Base-by-base conservation (phyloP, 64 coral and sea anemone genomes). In the Porites lutea region DNA sequence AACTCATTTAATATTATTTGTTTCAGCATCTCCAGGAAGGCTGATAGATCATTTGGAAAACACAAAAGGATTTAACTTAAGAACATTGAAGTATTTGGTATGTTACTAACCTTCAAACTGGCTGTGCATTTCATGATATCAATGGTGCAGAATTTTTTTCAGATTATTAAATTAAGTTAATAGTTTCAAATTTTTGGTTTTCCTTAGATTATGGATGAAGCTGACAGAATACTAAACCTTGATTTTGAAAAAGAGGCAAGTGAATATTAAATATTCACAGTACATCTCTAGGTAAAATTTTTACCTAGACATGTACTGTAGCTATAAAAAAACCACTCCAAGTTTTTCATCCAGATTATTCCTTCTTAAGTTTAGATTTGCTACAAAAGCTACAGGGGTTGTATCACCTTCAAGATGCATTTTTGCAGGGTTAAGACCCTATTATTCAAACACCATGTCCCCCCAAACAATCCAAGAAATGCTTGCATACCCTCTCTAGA, bases 171-270 rank as follows among this genome's bases (percentile, higher is more conserved):
- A 65, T 4, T 65, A 65, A 65, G 20, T 11, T 51, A 37, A 65
- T 67, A 68, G 15, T 68, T 85, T 16, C 5, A 22, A 20, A 22
- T 47, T 45, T 47, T 75, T 90, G 60, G 64, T 79, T 60, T 50
- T 23, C 8, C 55, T 3, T 51, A 98, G 96, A 89, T 98, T 20
- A 98, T 98, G 96, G 96, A 98, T 96, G 96, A 98, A 90, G 96
- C 96, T 81, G 96, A 98, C 62, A 95, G 96, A 93, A 98, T 98
- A 63, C 79, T 98, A 10, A 98, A 98, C 71, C 92, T 98, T 91
- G 96, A 98, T 90, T 98, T 98, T 91, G 96, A 98, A 78, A 92
- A 90, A 88, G 96, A 98, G 88, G 96, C 96, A 52, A 13, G 64
- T 72, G 27, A 57, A 7, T 4, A 57, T 2, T 55, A 8, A 11